phyloP scores from a whole-genome alignment of 2,797 vertebrate genomes.

The Bovichtus variegatus region DNA sequence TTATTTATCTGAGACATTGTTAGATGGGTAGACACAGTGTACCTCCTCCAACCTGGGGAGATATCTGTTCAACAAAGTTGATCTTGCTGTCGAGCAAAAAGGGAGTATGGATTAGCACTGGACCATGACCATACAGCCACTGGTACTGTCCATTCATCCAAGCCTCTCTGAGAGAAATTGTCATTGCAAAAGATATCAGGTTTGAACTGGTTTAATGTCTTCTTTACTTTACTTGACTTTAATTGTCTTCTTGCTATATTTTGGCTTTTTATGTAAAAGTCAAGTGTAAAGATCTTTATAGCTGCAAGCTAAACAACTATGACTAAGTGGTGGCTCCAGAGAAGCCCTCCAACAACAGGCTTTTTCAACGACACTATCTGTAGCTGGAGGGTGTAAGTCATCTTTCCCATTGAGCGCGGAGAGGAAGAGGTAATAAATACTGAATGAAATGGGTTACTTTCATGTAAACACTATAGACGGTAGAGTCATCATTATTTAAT shows the following conservation, averaged over 20 bases:
- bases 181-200: not conserved
- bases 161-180: not conserved
- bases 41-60: not conserved
- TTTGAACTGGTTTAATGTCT: not conserved
- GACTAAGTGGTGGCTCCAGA: not conserved
- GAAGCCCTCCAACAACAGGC: constrained; percentile 1
- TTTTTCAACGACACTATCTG: constrained; percentile 1
- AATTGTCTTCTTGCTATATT: not conserved
- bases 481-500: not conserved
- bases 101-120: constrained; percentile 14
- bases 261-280: constrained; percentile 5
- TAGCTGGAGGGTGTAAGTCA: no score
- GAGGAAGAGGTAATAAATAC: constrained; percentile 22
- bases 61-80: not conserved
- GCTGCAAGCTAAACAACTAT: not conserved
- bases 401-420: no score
- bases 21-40: not conserved
- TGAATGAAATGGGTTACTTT: constrained; percentile 26
- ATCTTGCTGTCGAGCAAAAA: constrained; percentile 9
- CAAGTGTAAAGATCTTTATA: not conserved
- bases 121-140: constrained; percentile 11
- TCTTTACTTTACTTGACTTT: no score
- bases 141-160: constrained; percentile 15
- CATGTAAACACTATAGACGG: not conserved
- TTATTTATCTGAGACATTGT: not conserved